Conservation (phyloP, 2,888 invertebrate genomes). For the Leptopterna dolabrata region DNA sequence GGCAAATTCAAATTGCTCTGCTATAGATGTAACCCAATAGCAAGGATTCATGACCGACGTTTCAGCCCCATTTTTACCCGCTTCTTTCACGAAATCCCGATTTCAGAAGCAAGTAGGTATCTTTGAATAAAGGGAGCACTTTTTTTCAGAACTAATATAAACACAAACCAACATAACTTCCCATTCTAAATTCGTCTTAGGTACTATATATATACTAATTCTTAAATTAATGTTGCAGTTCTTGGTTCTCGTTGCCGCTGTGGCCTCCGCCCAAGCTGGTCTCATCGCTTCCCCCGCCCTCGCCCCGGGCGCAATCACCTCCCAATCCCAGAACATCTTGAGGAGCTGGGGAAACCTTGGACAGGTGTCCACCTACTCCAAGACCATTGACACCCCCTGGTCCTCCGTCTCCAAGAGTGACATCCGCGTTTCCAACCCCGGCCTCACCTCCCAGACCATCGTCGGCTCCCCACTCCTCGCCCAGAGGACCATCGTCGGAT, state of each 20-base stretch:
- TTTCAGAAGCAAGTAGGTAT: too few species aligned
- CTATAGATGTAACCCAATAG: too few species aligned
- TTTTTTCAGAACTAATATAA: too few species aligned
- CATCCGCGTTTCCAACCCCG: slow-evolving; percentile 76
- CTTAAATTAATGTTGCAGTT: slow-evolving; percentile 7
- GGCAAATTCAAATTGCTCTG: too few species aligned
- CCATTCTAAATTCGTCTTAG: too few species aligned
- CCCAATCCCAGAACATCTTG: slow-evolving; percentile 73
- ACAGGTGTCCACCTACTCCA: slow-evolving; percentile 75
- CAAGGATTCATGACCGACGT: too few species aligned
- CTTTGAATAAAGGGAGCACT: too few species aligned
- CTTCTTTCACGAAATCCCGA: too few species aligned
- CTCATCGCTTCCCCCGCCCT: slow-evolving; percentile 22
- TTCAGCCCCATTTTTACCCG: too few species aligned
- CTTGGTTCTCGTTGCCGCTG: slow-evolving; percentile 34
- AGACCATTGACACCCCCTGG: slow-evolving; percentile 78
- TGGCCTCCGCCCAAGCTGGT: slow-evolving; percentile 57
- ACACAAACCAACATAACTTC: too few species aligned
- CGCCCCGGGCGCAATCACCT: slow-evolving; percentile 68
- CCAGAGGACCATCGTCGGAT: slow-evolving; percentile 66
- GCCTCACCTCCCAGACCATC: slow-evolving; percentile 62
- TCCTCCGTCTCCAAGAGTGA: slow-evolving; percentile 78
- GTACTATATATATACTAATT: too few species aligned
- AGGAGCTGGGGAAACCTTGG: slow-evolving; percentile 76
- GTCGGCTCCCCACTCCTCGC: slow-evolving; percentile 65